Evolutionary conservation across 2,113 vertebrate species (phyloP), one percentile per base, ranked within the genome.

Genomic region (Parotia lawesii): DNA sequence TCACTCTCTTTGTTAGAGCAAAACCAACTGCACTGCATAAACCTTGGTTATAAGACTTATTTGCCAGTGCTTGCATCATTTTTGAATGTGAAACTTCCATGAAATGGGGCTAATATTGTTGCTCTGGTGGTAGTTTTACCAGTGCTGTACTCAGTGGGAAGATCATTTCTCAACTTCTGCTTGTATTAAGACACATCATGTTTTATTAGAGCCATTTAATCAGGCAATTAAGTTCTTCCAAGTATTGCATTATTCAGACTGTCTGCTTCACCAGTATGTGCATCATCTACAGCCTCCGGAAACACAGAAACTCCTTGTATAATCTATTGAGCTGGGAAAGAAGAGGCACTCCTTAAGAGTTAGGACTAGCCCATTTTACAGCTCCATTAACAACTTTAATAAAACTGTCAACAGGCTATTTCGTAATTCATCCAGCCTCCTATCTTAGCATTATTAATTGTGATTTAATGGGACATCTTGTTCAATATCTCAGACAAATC

Each of bases 121-220:
- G 16, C 15, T 70, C 76, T 86, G 44, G 51, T 60, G 91, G 24
- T 53, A 53, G 31, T 89, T 96, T 90, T 56, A 45, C 45, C 21
- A 64, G 17, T 38, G 27, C 23, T 61, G 25, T 54, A 38, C 37
- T 85, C 67, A 73, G 50, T 66, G 47, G 47, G 79, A 94, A 90
- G 60, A 89, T 48, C 0, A 47, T 96, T 94, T 88, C 76, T 86
- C 69, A 88, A 80, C 38, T 95, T 96, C 86, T 86, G 51, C 64
- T 88, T 84, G 5, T 67, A 33, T 88, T 82, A 85, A 85, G 92
- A 90, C 33, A 58, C 71, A 70, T 58, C n/a, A 90, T 90, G 61
- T 94, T 96, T 93, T 93, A 92, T 96, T 90, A 74, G 20, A 44
- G 24, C 33, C 64, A 83, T 92, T 94, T 95, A 95, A 92, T 64